A percentile compares a stretch with the other conserved stretches of the same genome.
phyloP scores from a whole-genome alignment of 2,797 vertebrate genomes.

The Crenichthys baileyi region DNA sequence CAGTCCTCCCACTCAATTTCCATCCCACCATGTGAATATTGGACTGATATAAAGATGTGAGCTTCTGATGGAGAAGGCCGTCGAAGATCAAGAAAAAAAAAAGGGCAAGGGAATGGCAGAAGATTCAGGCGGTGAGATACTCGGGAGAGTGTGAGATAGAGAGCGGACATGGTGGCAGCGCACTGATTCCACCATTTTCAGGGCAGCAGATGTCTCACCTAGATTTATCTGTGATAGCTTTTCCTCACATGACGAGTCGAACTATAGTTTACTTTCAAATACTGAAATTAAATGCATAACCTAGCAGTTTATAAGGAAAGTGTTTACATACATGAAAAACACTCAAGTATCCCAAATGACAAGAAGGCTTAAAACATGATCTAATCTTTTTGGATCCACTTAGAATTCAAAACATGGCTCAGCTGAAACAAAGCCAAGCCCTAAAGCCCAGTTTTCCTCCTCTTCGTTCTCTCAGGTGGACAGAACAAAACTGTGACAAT shows the following conservation, averaged over 20 bases:
- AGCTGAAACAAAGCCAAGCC: slow-evolving; percentile 27
- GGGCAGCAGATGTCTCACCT: slow-evolving; percentile 62
- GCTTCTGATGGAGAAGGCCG: slow-evolving; percentile 68
- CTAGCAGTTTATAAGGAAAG: slow-evolving; percentile 27
- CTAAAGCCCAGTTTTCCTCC: background rate
- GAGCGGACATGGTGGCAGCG: slow-evolving; percentile 65
- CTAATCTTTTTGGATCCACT: slow-evolving; percentile 26
- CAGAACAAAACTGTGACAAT: slow-evolving; percentile 44
- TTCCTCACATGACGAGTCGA: slow-evolving; percentile 44
- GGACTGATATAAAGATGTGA: slow-evolving; percentile 82
- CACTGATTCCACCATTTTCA: slow-evolving; percentile 68
- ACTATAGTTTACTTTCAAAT: slow-evolving; percentile 38
- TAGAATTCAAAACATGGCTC: slow-evolving; percentile 45
- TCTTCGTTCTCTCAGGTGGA: slow-evolving; percentile 35
- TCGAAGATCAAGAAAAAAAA: slow-evolving; percentile 51
- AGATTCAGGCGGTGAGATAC: slow-evolving; percentile 67
- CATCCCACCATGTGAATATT: slow-evolving; percentile 77
- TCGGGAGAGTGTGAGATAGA: slow-evolving; percentile 52
- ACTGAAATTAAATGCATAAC: slow-evolving; percentile 13
- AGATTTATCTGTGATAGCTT: slow-evolving; percentile 62
- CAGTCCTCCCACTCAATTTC: slow-evolving; percentile 80
- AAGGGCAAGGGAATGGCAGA: slow-evolving; percentile 58
- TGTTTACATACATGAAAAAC: background rate
- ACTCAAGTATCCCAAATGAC: slow-evolving; percentile 30
- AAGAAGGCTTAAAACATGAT: slow-evolving; percentile 35